A percentile compares a stretch with the other conserved stretches of the same genome.
Conservation (phyloP, 1,140 invertebrate genomes). For the Ylistrum balloti region DNA sequence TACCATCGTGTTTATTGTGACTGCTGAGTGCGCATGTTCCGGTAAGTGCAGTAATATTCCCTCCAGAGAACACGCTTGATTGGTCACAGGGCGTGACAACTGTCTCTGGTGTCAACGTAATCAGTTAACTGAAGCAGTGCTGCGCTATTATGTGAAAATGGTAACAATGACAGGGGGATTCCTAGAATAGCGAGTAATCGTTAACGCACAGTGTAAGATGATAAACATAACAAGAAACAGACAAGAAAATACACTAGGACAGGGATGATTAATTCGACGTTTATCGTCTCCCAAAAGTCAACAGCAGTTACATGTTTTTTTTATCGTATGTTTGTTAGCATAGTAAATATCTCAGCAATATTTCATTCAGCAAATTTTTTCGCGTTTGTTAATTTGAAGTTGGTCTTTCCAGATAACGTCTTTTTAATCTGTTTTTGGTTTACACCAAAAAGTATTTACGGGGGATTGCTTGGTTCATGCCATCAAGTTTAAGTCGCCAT, state of each 20-base stretch:
- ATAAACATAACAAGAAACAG: slow-evolving; percentile 6
- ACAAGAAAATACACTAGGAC: background rate
- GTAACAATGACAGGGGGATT: background rate
- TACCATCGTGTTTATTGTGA: background rate
- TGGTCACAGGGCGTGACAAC: background rate
- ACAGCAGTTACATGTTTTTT: too few species aligned
- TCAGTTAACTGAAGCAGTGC: background rate
- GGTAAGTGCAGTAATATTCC: background rate
- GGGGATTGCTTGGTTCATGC: too few species aligned
- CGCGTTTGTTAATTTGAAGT: too few species aligned
- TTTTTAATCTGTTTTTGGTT: too few species aligned
- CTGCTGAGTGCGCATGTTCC: background rate
- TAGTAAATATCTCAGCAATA: too few species aligned
- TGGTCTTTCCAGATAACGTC: too few species aligned
- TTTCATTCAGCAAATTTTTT: too few species aligned
- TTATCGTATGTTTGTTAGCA: too few species aligned
- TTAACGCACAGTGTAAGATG: slow-evolving; percentile 20
- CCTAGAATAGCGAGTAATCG: background rate
- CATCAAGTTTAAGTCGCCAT: too few species aligned
- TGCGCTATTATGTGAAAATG: background rate
- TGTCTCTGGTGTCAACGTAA: background rate
- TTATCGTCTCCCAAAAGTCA: background rate
- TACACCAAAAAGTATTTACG: too few species aligned
- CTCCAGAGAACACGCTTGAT: background rate
- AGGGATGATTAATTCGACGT: background rate